A percentile compares a stretch with the other conserved stretches of the same genome.
Evolutionary conservation across 2,888 invertebrate genomes (phyloP).

Genomic region (Hoplodrina ambigua): DNA sequence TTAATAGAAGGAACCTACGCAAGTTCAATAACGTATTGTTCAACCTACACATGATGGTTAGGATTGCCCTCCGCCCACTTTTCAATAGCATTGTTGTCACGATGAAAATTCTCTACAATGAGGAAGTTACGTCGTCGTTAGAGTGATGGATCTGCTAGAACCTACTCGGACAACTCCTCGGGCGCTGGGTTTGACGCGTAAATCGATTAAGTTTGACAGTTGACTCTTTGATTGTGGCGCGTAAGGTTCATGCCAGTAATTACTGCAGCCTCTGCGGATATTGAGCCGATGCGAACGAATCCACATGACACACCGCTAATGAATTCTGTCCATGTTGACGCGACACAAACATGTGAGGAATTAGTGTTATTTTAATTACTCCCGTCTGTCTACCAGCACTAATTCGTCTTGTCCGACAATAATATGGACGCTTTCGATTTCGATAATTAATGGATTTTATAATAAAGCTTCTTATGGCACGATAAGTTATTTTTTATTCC

Average conservation of each 20-base stretch:
- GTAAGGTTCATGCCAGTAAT: slow-evolving; percentile 80
- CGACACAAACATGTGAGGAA: slow-evolving; percentile 76
- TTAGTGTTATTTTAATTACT: slow-evolving; percentile 80
- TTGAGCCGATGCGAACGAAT: slow-evolving; percentile 67
- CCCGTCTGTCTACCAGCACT: slow-evolving; percentile 64
- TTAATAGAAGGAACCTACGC: slow-evolving; percentile 67
- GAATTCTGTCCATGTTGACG: slow-evolving; percentile 85
- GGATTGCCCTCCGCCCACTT: slow-evolving; percentile 67
- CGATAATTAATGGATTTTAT: slow-evolving; percentile 72
- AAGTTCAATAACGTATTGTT: slow-evolving; percentile 65
- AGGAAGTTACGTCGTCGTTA: slow-evolving; percentile 78
- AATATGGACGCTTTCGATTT: slow-evolving; percentile 70
- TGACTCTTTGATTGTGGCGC: slow-evolving; percentile 80
- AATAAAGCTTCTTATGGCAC: slow-evolving; percentile 61
- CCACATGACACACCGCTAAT: slow-evolving; percentile 83
- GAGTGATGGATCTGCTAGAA: slow-evolving; percentile 76
- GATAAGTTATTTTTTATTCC: slow-evolving; percentile 39
- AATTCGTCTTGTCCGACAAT: slow-evolving; percentile 67
- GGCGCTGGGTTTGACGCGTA: slow-evolving; percentile 77
- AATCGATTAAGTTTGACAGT: slow-evolving; percentile 88
- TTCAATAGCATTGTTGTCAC: slow-evolving; percentile 70
- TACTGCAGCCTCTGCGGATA: slow-evolving; percentile 69
- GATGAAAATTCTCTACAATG: slow-evolving; percentile 70
- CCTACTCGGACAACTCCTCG: slow-evolving; percentile 74
- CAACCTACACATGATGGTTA: slow-evolving; percentile 68